These are phyloP conservation scores for Bubalus kerabau DNA, from an alignment of 2,113 vertebrate genomes.

Conservation along the genomic window DNA sequence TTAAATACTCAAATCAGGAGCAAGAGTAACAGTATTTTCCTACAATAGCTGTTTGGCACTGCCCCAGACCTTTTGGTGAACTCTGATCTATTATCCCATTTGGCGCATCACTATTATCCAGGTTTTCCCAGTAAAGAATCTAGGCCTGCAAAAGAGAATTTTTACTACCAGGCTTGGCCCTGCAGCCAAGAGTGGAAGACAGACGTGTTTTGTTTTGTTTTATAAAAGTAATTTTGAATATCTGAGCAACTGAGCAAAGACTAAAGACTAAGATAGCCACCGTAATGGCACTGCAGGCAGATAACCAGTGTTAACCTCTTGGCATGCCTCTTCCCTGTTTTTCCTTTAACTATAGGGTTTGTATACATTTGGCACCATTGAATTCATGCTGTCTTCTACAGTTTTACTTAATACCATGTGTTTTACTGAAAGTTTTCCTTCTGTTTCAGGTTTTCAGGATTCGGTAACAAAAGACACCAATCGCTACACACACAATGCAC, in stretches of 20 bases:
- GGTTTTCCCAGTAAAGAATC: neutral
- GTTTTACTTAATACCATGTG: neutral
- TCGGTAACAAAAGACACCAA: neutral
- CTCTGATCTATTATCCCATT: neutral
- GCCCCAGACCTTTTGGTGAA: too few relatives aligned
- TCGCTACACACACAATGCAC: fast-evolving
- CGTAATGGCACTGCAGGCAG: fast-evolving
- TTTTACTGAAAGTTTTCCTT: neutral
- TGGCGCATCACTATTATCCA: too few relatives aligned
- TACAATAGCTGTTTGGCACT: neutral
- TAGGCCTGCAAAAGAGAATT: neutral
- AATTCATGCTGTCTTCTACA: neutral
- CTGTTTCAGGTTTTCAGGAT: neutral
- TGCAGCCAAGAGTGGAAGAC: neutral
- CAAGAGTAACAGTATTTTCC: neutral
- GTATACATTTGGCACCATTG: neutral
- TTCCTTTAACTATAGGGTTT: neutral
- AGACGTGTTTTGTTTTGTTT: neutral
- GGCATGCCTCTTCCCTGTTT: neutral
- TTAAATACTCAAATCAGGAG: neutral
- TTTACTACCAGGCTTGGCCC: neutral
- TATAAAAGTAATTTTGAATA: neutral
- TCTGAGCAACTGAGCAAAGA: neutral
- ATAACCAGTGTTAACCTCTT: neutral
- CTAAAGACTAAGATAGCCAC: neutral